Evolutionary conservation across 2,797 vertebrate species (phyloP), one percentile per base, ranked within the genome.

Genomic region (Pterois miles): DNA sequence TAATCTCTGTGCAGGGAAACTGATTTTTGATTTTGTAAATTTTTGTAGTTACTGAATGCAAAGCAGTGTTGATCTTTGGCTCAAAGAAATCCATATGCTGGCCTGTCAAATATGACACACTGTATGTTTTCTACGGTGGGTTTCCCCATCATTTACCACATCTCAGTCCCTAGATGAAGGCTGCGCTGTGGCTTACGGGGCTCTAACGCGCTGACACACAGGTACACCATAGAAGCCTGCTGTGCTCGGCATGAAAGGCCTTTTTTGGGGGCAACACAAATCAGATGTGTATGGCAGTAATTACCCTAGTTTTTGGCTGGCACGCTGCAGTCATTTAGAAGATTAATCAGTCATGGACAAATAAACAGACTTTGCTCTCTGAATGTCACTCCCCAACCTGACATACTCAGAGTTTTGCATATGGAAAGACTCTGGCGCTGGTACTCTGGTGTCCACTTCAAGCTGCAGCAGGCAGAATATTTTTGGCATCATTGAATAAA

Each of bases 261-360:
- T 81, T 56, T 81, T 84, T 65, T 53, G 3, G 46, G 59, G 74
- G 68, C 58, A 74, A 72, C 65, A 82, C 80, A 81, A 89, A 90
- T 91, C 85, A 88, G 76, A 90, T 70, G 79, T 90, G 77, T 77
- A 85, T 81, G 83, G 86, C 81, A 62, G 89, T 90, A 87, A 93
- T 91, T 92, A 88, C 65, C 58, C 31, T 23, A 18, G 74, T 68
- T 86, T 78, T 86, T 78, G 59, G 59, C 78, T 86, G 81, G 83
- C 84, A 89, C 27, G 64, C 84, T 74, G 80, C 8, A 63, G 84
- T 81, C 80, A 90, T 91, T 92, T 86, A 80, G 65, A 81, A 89
- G 81, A 90, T 91, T 83, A 87, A 92, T 92, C 84, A 89, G 84
- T 88, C 73, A 66, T 68, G 78, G 68, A 88, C 89, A 90, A 93